phyloP scores from a whole-genome alignment of 2,797 vertebrate genomes.

The Syngnathus rostellatus region DNA sequence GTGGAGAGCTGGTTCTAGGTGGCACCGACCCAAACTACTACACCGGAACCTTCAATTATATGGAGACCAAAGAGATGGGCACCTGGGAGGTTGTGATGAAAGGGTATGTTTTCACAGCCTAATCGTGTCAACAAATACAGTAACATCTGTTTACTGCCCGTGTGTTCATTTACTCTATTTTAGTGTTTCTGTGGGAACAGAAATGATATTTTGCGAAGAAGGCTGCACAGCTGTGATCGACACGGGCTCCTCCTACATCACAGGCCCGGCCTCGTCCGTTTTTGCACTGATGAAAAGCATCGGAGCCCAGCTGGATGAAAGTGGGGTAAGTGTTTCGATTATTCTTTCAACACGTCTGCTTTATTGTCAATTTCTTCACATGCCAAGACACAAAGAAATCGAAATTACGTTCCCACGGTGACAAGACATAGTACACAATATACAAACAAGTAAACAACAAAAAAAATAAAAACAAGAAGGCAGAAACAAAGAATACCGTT shows the following conservation, averaged over 20 bases:
- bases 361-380: too few species aligned
- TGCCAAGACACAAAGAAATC: too few species aligned
- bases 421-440: too few species aligned
- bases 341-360: slow-evolving; percentile 4
- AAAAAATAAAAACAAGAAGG: too few species aligned
- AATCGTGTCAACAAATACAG: too few species aligned
- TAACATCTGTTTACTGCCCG: neutral
- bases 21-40: slow-evolving; percentile 89
- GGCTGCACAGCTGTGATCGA: slow-evolving; percentile 85
- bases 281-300: slow-evolving; percentile 79
- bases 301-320: slow-evolving; percentile 76
- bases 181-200: slow-evolving; percentile 80
- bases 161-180: slow-evolving; percentile 3
- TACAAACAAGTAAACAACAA: too few species aligned
- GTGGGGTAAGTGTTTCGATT: slow-evolving; percentile 64
- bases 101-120: slow-evolving; percentile 64
- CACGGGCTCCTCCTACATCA: slow-evolving; percentile 90
- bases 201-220: slow-evolving; percentile 77
- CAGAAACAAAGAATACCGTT: too few species aligned
- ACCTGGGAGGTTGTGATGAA: slow-evolving; percentile 91
- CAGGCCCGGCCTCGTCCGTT: slow-evolving; percentile 81
- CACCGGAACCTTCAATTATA: slow-evolving; percentile 83
- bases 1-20: slow-evolving; percentile 88
- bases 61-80: slow-evolving; percentile 73
- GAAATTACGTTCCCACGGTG: too few species aligned